Evolutionary conservation across 92 coral and sea anemone species (phyloP), one percentile per base, ranked within the genome.

Genomic region (Umimayanthus chanpuru): DNA sequence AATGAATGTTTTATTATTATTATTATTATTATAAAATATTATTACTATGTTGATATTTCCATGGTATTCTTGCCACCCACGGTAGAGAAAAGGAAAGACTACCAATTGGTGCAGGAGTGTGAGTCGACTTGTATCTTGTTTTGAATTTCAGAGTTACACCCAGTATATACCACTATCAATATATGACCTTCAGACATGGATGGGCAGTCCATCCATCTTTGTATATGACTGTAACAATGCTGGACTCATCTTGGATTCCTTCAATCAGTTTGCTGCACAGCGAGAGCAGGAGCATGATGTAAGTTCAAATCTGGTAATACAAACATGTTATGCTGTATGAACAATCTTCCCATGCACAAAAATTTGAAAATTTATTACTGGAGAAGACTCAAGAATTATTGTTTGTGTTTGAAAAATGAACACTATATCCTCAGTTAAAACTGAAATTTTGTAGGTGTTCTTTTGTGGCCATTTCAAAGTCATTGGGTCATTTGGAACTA

Each of bases 171-270:
- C 99, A 10, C 73, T 96, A 87, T 96, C 99, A 50, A 93, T 96
- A 76, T 96, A 96, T 89, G 99, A 96, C 89, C 93, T 96, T 16
- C 99, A 96, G 85, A 96, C 98, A 29, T 96, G 99, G 99, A 96
- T 96, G 99, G 98, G 99, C 55, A 96, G 98, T 76, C 99, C 99
- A 2, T 96, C 99, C 43, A 95, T 96, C 77, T 96, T 96, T 88
- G 99, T 96, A 3, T 96, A 95, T 81, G 99, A 96, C 92, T 96
- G 99, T 64, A 95, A 95, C 89, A 96, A 93, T 94, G 99, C 99
- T 14, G 99, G 99, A 44, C 96, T 95, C 32, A 95, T 96, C 73
- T 89, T 96, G 68, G 96, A 95, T 44, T 93, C 95, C 55, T 96
- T 96, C 82, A 95, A 92, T 44, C 96, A 93, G 83, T 96, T 96